A percentile compares a stretch with the other conserved stretches of the same genome.
These are phyloP conservation scores for Oriolus oriolus DNA, from an alignment of 2,113 vertebrate species.

Conservation along the genomic window DNA sequence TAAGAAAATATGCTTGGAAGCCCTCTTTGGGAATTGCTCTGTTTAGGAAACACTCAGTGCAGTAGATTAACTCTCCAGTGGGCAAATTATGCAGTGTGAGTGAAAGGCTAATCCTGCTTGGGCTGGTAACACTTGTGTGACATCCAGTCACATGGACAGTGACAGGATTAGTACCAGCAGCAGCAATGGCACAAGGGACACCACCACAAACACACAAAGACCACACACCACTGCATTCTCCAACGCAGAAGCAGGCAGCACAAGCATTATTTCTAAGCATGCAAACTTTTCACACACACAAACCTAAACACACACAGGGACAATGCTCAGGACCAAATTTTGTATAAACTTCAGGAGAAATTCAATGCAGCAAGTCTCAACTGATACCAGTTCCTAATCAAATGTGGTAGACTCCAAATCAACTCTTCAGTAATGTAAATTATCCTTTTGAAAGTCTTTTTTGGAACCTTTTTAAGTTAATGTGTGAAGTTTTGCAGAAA, in stretches of 20 bases:
- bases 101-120: not conserved
- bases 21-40: not conserved
- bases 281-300: not conserved
- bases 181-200: not conserved
- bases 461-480: slow-evolving; percentile 56
- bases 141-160: not conserved
- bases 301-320: not conserved
- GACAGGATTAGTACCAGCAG: not conserved
- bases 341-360: not conserved
- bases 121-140: not conserved
- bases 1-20: not conserved
- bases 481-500: slow-evolving; percentile 54
- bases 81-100: not conserved
- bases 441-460: slow-evolving; percentile 59
- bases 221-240: not conserved
- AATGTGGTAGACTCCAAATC: slow-evolving; percentile 49
- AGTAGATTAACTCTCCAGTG: not conserved
- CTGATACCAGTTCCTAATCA: slow-evolving; percentile 48
- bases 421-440: slow-evolving; percentile 62
- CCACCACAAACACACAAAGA: not conserved
- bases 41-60: not conserved
- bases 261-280: not conserved
- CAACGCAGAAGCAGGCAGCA: not conserved
- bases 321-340: not conserved
- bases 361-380: not conserved